Conservation (phyloP, 2,888 invertebrate genomes). For the Conomelus anceps region DNA sequence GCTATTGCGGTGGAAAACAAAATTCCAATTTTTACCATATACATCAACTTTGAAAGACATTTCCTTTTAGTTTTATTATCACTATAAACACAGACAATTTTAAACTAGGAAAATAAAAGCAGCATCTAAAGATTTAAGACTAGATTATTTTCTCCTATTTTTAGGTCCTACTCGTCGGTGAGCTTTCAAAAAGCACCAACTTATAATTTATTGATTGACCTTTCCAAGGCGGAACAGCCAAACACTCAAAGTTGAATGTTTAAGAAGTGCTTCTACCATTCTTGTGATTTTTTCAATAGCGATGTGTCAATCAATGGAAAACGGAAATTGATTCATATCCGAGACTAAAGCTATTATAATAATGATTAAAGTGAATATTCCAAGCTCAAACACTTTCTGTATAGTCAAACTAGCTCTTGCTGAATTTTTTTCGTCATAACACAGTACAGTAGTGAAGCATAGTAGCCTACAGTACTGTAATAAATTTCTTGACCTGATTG, state of each 20-base stretch:
- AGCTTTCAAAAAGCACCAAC: neutral
- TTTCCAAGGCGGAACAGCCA: neutral
- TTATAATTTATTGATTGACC: neutral
- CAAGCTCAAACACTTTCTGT: too few relatives aligned
- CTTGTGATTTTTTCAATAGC: neutral
- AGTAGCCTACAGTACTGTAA: too few relatives aligned
- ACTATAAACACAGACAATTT: neutral
- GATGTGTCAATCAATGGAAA: neutral
- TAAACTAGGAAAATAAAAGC: neutral
- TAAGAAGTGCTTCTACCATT: neutral
- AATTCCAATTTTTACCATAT: too few relatives aligned
- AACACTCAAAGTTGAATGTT: neutral
- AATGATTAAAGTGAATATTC: too few relatives aligned
- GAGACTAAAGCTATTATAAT: neutral
- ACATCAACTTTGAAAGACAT: too few relatives aligned
- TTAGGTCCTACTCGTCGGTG: neutral
- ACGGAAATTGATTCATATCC: neutral
- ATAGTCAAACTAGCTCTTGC: too few relatives aligned
- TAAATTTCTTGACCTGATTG: neutral
- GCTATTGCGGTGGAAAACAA: too few relatives aligned
- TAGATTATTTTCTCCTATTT: neutral
- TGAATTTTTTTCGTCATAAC: too few relatives aligned
- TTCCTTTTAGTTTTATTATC: too few relatives aligned
- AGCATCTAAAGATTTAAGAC: neutral
- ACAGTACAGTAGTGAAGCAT: too few relatives aligned